Conservation (phyloP, 1,140 invertebrate genomes). For the Calliopsis andreniformis region DNA sequence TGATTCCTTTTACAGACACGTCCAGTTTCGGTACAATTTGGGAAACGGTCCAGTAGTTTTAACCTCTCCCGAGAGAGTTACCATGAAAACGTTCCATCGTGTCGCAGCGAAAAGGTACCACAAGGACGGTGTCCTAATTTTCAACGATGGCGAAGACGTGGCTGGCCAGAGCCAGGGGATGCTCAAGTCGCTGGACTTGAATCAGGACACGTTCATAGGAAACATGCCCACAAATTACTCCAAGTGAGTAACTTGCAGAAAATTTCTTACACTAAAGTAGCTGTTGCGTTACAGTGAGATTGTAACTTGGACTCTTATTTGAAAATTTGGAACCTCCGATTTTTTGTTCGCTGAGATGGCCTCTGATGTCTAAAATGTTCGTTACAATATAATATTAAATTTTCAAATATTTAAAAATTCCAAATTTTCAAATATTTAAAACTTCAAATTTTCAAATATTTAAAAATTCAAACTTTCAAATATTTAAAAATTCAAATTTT, state of each 20-base stretch:
- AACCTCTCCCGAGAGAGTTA: conserved; percentile 87
- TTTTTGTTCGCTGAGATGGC: too few species aligned
- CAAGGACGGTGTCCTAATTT: conserved; percentile 90
- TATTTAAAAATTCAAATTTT: too few species aligned
- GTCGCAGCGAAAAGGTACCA: conserved; percentile 92
- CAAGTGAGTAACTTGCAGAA: conserved; percentile 86
- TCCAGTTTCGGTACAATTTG: conserved; percentile 90
- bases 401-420: too few species aligned
- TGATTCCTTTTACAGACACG: conserved; percentile 77
- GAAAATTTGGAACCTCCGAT: too few species aligned
- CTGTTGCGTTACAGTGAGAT: too few species aligned
- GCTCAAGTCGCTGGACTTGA: conserved; percentile 91
- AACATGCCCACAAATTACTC: conserved; percentile 89
- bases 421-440: too few species aligned
- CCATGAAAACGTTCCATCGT: conserved; percentile 89
- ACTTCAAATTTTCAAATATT: too few species aligned
- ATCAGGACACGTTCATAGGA: conserved; percentile 91
- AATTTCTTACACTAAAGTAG: too few species aligned
- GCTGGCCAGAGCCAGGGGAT: conserved; percentile 90
- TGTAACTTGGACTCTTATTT: too few species aligned
- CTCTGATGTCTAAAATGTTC: too few species aligned
- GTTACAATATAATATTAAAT: too few species aligned
- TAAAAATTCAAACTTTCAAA: too few species aligned
- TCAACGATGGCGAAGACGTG: conserved; percentile 91
- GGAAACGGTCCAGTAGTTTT: conserved; percentile 92